phyloP scores from a whole-genome alignment of 2,888 invertebrate genomes.

The Plagiodera versicolora region DNA sequence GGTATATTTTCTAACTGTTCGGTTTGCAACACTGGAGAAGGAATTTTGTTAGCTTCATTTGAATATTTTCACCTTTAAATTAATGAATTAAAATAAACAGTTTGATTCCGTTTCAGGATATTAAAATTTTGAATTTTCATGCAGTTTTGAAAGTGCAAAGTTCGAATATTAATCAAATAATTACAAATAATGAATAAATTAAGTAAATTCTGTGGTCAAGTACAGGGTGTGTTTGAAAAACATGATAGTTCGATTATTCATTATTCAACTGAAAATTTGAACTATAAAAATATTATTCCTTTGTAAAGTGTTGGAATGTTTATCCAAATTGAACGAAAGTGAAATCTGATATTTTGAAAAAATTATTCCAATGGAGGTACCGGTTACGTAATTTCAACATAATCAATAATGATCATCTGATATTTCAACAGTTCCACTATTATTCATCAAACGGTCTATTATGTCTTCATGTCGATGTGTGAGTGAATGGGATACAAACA shows the following conservation, averaged over 20 bases:
- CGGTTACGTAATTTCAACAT: background rate
- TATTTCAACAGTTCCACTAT: background rate
- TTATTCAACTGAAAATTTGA: no score
- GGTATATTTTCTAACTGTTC: background rate
- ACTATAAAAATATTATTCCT: no score
- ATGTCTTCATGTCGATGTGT: no score
- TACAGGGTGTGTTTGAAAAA: no score
- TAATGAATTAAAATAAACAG: background rate
- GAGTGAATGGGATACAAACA: background rate
- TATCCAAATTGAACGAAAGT: background rate
- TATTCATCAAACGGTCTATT: background rate
- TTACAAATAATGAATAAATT: no score
- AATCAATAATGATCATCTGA: background rate
- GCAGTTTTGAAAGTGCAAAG: no score
- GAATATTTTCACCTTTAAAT: background rate
- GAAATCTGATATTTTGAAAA: background rate
- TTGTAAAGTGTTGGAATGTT: no score
- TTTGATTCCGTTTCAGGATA: no score
- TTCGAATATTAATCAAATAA: no score
- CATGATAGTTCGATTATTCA: no score
- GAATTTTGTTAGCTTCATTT: background rate
- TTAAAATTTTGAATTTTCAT: background rate
- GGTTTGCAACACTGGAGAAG: background rate
- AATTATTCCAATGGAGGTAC: background rate
- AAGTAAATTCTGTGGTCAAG: no score